Evolutionary conservation across 2,113 vertebrate species (phyloP), one percentile per base, ranked within the genome.

Genomic region (Grammomys surdaster): DNA sequence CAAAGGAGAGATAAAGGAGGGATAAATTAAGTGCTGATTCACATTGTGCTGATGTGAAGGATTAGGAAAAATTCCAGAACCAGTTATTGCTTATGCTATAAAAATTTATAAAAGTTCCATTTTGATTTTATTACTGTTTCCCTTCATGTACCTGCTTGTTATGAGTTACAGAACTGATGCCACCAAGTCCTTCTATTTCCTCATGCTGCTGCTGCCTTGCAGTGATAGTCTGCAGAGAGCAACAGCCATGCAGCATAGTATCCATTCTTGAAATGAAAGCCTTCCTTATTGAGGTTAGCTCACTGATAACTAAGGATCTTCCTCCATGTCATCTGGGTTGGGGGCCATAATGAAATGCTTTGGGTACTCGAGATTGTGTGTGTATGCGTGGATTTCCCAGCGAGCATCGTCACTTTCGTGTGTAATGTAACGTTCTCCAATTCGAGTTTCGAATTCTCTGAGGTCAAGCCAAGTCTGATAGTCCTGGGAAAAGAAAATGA

Each of bases 341-440:
- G 99, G 99, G 88, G 99, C 99, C 99, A 99, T 99, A 98, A 99
- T 99, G 98, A 99, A 99, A 98, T 99, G 99, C 98, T 99, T 99
- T 69, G 99, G 99, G 97, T 99, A 99, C 86, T 98, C 96, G 1
- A 99, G 99, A 95, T 99, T 98, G 98, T 99, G 99, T 89, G 99
- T 99, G 0, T 98, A 99, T 0, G 99, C 99, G 2, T 99, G 99
- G 97, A 99, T 99, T 98, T 99, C 99, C 99, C 99, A 99, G 90
- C 99, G 99, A 0, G 99, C 99, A 46, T 99, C 99, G 1, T 99
- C 99, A 1, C 99, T 99, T 98, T 99, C 99, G 0, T 99, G 99
- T 76, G 99, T 99, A 96, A 99, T 99, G 94, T 99, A 99, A 97
- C 99, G 99, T 96, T 99, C 99, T 4, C 99, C 99, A 81, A 99